A percentile compares a stretch with the other conserved stretches of the same genome.
phyloP scores from a whole-genome alignment of 2,113 vertebrate species.

The Boulengeromyrus knoepffleri region DNA sequence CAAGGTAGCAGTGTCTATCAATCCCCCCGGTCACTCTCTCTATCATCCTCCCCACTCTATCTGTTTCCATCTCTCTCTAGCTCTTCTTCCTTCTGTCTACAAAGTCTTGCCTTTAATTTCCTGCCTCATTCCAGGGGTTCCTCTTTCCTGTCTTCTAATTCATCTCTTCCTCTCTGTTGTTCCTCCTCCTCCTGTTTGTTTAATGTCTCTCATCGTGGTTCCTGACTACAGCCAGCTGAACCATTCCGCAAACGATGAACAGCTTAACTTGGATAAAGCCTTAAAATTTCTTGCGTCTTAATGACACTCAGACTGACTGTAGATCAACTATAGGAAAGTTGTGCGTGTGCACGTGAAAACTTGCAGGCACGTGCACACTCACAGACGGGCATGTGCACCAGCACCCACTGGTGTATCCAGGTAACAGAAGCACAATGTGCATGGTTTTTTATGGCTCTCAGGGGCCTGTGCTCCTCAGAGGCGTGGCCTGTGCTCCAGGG shows the following conservation, averaged over 20 bases:
- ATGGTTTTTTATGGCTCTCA: not conserved
- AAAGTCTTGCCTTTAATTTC: not conserved
- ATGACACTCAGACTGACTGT: not conserved
- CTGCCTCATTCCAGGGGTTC: not conserved
- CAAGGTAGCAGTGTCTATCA: conserved; percentile 9
- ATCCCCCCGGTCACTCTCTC: not conserved
- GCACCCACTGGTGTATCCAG: not conserved
- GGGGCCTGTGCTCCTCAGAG: not conserved
- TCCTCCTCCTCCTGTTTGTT: not conserved
- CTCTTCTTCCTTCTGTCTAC: not conserved
- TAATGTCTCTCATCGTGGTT: not conserved
- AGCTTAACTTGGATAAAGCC: not conserved
- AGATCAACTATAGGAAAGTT: not conserved
- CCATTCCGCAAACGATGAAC: not conserved
- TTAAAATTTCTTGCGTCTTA: not conserved
- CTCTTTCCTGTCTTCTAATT: not conserved
- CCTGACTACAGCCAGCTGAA: not conserved
- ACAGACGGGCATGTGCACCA: not conserved
- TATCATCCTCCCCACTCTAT: not conserved
- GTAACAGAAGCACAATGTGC: not conserved
- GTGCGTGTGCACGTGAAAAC: not conserved
- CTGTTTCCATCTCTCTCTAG: not conserved
- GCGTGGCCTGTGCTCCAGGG: not conserved
- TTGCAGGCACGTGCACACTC: conserved; percentile 1
- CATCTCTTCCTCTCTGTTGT: not conserved